Conservation (phyloP, 2,113 vertebrate species). For the Coptodon bakossiorum region DNA sequence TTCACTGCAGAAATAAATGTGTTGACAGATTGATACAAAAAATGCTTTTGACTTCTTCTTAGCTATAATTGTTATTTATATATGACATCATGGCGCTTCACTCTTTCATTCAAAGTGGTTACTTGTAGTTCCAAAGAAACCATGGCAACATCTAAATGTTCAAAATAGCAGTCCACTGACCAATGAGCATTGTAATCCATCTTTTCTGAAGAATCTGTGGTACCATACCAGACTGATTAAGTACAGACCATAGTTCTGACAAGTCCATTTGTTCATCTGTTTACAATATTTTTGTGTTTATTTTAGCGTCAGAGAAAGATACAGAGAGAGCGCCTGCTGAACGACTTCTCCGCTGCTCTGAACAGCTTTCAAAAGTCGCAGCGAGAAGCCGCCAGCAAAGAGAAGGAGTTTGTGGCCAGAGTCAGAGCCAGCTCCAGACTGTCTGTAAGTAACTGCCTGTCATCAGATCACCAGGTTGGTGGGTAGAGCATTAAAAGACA, state of each 20-base stretch:
- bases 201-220: neutral
- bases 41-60: neutral
- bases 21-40: neutral
- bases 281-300: neutral
- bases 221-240: neutral
- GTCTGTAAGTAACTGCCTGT: slow-evolving; percentile 76
- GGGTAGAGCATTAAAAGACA: rapidly evolving
- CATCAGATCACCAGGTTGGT: neutral
- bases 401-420: slow-evolving; percentile 92
- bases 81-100: neutral
- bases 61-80: rapidly evolving
- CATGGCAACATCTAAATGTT: neutral
- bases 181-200: neutral
- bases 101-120: neutral
- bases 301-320: slow-evolving; percentile 90
- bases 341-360: slow-evolving; percentile 85
- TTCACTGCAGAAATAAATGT: neutral
- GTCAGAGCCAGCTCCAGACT: slow-evolving; percentile 90
- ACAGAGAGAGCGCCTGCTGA: slow-evolving; percentile 89
- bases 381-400: slow-evolving; percentile 86
- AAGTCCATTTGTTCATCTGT: neutral
- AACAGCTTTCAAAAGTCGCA: slow-evolving; percentile 88
- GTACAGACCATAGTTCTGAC: rapidly evolving
- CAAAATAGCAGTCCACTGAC: neutral
- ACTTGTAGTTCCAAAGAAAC: neutral